Evolutionary conservation across 2,113 vertebrate species (phyloP).

Genomic region (Poeciliopsis retropinna): DNA sequence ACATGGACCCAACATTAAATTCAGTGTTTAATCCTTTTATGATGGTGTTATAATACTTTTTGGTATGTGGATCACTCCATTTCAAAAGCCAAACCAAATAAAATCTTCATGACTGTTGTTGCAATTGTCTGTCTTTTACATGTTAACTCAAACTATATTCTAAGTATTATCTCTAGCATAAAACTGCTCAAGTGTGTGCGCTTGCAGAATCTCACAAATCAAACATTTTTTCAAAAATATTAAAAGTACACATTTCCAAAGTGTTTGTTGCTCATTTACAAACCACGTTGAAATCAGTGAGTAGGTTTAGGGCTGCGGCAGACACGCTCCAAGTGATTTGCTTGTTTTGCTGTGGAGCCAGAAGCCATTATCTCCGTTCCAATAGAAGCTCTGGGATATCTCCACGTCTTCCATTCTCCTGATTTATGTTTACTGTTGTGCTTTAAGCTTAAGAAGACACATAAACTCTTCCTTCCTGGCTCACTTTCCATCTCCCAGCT

Average conservation of each 20-base stretch:
- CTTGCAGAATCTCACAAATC: no score
- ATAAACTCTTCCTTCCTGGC: constrained; percentile 12
- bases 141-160: no score
- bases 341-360: neutral
- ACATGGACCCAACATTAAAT: neutral
- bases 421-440: constrained; percentile 19
- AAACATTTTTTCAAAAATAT: no score
- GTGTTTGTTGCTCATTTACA: neutral
- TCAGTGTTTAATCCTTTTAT: neutral
- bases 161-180: no score
- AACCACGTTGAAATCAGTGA: neutral
- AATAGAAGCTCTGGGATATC: constrained; percentile 3
- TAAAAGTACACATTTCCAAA: no score
- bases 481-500: constrained; percentile 23
- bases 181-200: no score
- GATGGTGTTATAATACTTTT: neutral
- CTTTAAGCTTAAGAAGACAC: constrained; percentile 18
- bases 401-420: constrained; percentile 12
- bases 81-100: no score
- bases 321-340: neutral
- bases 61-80: no score
- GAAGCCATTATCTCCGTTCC: neutral
- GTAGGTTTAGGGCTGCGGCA: constrained; percentile 1
- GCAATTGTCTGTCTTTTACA: no score
- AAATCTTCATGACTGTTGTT: no score